phyloP scores from a whole-genome alignment of 1,140 invertebrate species.

The Heliconius himera region DNA sequence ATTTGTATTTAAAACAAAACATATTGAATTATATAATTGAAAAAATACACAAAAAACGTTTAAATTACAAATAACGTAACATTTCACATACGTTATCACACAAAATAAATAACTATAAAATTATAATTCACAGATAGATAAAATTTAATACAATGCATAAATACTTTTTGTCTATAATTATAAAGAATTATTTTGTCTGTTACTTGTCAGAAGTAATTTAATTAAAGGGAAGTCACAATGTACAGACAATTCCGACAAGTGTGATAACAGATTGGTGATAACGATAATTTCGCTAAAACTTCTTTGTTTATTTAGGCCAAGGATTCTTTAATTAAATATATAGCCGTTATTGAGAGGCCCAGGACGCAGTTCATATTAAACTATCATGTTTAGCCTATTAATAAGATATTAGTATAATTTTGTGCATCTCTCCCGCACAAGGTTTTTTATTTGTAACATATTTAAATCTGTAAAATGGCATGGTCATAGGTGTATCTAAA shows the following conservation, averaged over 20 bases:
- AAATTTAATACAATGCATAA: too few relatives aligned
- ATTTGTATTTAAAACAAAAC: not conserved
- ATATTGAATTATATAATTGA: too few relatives aligned
- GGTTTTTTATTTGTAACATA: too few relatives aligned
- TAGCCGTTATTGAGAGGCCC: not conserved
- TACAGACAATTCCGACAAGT: not conserved
- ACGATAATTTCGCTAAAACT: not conserved
- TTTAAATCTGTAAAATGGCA: too few relatives aligned
- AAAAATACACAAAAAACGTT: too few relatives aligned
- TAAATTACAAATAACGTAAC: too few relatives aligned
- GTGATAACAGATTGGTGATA: not conserved
- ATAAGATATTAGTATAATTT: not conserved
- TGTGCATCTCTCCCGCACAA: too few relatives aligned
- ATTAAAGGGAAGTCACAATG: not conserved
- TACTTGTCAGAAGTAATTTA: not conserved
- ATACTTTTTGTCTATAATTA: not conserved
- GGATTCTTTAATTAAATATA: not conserved
- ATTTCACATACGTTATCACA: too few relatives aligned
- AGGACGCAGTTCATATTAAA: not conserved
- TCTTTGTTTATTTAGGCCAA: conserved; percentile 4
- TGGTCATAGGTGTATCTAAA: too few relatives aligned
- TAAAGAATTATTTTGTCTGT: not conserved
- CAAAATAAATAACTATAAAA: too few relatives aligned
- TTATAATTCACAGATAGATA: too few relatives aligned
- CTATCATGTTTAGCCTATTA: not conserved